Conservation (phyloP, 2,888 invertebrate species). For the Nebria brevicollis region DNA sequence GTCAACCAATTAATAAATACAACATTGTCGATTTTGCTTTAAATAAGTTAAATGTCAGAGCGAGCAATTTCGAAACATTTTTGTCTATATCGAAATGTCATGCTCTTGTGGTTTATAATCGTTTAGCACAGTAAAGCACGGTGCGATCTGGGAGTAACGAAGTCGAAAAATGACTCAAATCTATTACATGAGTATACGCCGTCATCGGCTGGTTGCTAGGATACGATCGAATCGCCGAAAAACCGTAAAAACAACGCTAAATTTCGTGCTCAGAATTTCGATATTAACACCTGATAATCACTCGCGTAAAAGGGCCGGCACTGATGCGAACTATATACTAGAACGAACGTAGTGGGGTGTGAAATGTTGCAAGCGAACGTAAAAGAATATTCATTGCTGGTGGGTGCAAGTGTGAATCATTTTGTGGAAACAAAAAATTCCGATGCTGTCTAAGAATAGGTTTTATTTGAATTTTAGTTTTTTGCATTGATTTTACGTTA, state of each 20-base stretch:
- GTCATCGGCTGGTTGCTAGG: constrained; percentile 3
- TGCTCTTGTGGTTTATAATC: not conserved
- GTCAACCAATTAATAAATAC: not conserved
- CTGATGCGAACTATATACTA: not conserved
- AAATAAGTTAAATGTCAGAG: not conserved
- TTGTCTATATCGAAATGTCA: not conserved
- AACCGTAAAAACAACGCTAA: constrained; percentile 45
- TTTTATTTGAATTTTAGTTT: too few species aligned
- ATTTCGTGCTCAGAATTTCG: constrained; percentile 42
- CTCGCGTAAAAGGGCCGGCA: constrained; percentile 18
- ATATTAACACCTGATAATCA: constrained; percentile 47
- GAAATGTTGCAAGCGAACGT: not conserved
- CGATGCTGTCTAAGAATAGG: too few species aligned
- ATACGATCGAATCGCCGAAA: constrained; percentile 2
- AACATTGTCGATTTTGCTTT: not conserved
- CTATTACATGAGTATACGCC: constrained; percentile 16
- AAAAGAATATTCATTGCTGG: not conserved
- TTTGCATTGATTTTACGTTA: too few species aligned
- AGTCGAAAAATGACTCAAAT: constrained; percentile 5
- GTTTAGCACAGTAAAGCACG: not conserved
- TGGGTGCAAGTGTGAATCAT: not conserved
- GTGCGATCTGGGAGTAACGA: not conserved
- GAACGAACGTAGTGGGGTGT: not conserved
- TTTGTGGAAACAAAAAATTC: too few species aligned
- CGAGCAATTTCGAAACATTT: not conserved